Evolutionary conservation across 2,888 invertebrate genomes (phyloP).

Genomic region (Phlogophora meticulosa): DNA sequence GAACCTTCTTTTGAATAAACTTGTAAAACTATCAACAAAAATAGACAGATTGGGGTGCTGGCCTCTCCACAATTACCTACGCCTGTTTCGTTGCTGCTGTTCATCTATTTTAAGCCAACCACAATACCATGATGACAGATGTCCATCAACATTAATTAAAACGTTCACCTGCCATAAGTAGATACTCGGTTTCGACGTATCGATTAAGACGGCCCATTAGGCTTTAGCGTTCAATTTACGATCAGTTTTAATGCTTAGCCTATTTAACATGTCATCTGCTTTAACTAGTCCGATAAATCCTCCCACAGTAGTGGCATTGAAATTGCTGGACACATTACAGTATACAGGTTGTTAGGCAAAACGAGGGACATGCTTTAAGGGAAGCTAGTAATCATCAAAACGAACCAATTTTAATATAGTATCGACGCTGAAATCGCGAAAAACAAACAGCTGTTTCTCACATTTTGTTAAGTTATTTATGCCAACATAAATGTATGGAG

Average conservation of each 20-base stretch:
- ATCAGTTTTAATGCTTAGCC: slow-evolving; percentile 1
- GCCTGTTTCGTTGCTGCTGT: neutral
- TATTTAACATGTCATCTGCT: neutral
- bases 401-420: too few species aligned
- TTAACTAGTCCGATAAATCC: slow-evolving; percentile 30
- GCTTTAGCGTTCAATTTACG: slow-evolving; percentile 20
- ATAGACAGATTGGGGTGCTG: too few species aligned
- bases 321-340: slow-evolving; percentile 12
- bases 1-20: too few species aligned
- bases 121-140: slow-evolving; percentile 1
- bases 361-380: too few species aligned
- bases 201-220: slow-evolving; percentile 30
- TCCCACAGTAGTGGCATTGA: slow-evolving; percentile 23
- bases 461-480: too few species aligned
- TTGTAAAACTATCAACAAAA: too few species aligned
- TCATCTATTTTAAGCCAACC: neutral
- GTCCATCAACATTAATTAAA: neutral
- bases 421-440: too few species aligned
- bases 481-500: too few species aligned
- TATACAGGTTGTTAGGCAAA: too few species aligned
- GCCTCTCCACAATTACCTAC: neutral
- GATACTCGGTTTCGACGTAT: neutral
- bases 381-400: too few species aligned
- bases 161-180: neutral
- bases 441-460: too few species aligned